Conservation (phyloP, 2,797 vertebrate genomes). For the Odontamblyopus rebecca region DNA sequence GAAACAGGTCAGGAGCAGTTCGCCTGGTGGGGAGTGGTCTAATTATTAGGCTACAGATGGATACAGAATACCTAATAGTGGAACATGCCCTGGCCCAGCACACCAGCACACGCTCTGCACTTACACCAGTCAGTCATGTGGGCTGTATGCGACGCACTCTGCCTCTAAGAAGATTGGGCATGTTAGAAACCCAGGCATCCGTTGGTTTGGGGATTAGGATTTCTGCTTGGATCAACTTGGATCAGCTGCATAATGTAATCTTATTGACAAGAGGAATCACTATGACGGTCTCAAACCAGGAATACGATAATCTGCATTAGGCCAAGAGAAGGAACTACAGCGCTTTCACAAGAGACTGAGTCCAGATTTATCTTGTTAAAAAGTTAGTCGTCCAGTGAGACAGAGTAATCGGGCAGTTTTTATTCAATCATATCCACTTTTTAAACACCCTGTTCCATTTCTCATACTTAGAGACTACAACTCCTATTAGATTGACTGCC, state of each 20-base stretch:
- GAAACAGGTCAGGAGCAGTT: constrained; percentile 78
- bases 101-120: constrained; percentile 19
- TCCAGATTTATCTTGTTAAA: constrained; percentile 55
- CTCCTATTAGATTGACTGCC: no score
- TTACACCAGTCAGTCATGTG: constrained; percentile 28
- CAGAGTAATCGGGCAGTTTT: constrained; percentile 27
- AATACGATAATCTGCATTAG: constrained; percentile 65
- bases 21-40: constrained; percentile 70
- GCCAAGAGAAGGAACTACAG: constrained; percentile 31
- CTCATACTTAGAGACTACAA: no score
- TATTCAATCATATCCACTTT: constrained; percentile 14
- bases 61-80: constrained; percentile 56
- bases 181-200: constrained; percentile 53
- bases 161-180: constrained; percentile 63
- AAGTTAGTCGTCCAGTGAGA: constrained; percentile 27
- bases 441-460: no score
- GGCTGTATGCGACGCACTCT: constrained; percentile 40
- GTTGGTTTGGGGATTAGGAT: constrained; percentile 64
- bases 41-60: constrained; percentile 74
- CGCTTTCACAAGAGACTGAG: constrained; percentile 36
- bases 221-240: constrained; percentile 65
- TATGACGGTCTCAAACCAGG: constrained; percentile 54
- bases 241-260: constrained; percentile 72
- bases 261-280: constrained; percentile 67
- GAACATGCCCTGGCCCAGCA: constrained; percentile 30